Conservation (phyloP, 1,140 invertebrate genomes). For the Metaphire vulgaris region DNA sequence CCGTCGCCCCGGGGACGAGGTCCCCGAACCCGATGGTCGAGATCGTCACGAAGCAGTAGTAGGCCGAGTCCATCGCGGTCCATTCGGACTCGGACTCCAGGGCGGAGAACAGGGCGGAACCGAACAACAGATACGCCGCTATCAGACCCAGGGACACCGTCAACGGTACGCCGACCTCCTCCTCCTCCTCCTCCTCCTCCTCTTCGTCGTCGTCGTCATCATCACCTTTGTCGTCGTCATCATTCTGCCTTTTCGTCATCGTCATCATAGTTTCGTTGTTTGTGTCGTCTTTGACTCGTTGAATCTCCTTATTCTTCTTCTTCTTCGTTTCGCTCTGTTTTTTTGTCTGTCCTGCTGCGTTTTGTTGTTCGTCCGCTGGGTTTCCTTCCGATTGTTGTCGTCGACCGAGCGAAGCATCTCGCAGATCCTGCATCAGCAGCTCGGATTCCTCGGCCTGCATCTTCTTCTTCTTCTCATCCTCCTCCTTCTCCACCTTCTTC, state of each 20-base stretch:
- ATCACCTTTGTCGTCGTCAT: conserved; percentile 31
- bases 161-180: conserved; percentile 61
- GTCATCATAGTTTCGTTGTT: too few relatives aligned
- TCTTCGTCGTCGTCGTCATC: conserved; percentile 43
- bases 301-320: too few relatives aligned
- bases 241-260: neutral
- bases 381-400: too few relatives aligned
- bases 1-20: conserved; percentile 79
- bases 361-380: too few relatives aligned
- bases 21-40: conserved; percentile 75
- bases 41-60: conserved; percentile 84
- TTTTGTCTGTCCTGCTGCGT: too few relatives aligned
- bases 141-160: conserved; percentile 83
- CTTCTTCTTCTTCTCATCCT: too few relatives aligned
- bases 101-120: conserved; percentile 71
- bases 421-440: too few relatives aligned
- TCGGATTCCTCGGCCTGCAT: too few relatives aligned
- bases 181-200: conserved; percentile 40
- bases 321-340: too few relatives aligned
- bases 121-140: conserved; percentile 80
- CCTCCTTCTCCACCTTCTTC: too few relatives aligned
- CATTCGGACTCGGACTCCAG: conserved; percentile 56
- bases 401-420: too few relatives aligned
- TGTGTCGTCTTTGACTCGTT: too few relatives aligned
- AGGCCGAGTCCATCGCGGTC: conserved; percentile 70